Evolutionary conservation across 1,140 invertebrate species (phyloP).

Genomic region (Apis laboriosa): DNA sequence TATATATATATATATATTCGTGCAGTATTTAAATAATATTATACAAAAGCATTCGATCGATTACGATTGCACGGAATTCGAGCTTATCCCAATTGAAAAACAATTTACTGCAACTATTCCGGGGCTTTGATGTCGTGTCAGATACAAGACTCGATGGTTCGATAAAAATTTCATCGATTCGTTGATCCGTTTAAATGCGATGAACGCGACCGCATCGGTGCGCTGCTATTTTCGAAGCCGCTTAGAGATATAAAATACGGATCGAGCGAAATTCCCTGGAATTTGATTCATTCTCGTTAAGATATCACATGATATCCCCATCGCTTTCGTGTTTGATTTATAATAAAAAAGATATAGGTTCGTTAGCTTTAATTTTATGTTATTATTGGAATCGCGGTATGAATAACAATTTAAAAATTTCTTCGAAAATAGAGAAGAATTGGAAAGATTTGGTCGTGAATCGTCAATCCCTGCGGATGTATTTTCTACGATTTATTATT

Average conservation of each 20-base stretch:
- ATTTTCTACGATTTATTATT: neutral
- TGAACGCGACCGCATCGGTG: constrained; percentile 20
- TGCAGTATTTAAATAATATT: neutral
- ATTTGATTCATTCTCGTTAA: constrained; percentile 28
- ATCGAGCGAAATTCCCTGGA: constrained; percentile 31
- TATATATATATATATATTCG: neutral
- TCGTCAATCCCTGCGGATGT: neutral
- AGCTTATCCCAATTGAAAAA: neutral
- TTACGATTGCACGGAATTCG: neutral
- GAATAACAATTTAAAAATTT: neutral
- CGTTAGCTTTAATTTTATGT: neutral
- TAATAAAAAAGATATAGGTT: neutral
- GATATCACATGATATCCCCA: constrained; percentile 2
- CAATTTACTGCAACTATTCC: constrained; percentile 24
- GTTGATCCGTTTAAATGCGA: constrained; percentile 37
- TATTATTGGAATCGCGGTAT: neutral
- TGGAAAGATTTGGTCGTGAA: neutral
- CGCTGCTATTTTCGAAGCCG: constrained; percentile 47
- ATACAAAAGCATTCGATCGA: too few relatives aligned
- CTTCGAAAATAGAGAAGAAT: too few relatives aligned
- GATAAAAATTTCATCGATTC: constrained; percentile 58
- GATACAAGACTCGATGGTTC: constrained; percentile 24
- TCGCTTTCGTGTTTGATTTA: neutral
- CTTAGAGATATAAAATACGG: constrained; percentile 58
- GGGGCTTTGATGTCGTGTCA: constrained; percentile 26